phyloP scores from a whole-genome alignment of 1,140 invertebrate genomes.

The Macrobrachium nipponense region DNA sequence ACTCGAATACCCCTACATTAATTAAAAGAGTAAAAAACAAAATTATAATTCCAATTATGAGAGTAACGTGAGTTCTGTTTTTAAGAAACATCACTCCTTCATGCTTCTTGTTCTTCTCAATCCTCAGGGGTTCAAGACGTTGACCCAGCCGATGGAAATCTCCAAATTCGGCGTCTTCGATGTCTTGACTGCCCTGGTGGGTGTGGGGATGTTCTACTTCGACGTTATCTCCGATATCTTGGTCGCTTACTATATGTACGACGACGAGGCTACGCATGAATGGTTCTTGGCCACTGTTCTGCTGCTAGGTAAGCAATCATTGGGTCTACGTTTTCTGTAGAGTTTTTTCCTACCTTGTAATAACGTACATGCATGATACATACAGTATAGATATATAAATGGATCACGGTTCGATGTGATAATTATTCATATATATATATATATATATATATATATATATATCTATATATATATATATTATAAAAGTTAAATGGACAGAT shows the following conservation, averaged over 20 bases:
- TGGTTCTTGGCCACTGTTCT: constrained; percentile 23
- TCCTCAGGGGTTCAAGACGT: constrained; percentile 12
- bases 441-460: too few relatives aligned
- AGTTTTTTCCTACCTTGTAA: too few relatives aligned
- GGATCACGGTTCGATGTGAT: too few relatives aligned
- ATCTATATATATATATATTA: too few relatives aligned
- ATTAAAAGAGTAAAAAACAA: too few relatives aligned
- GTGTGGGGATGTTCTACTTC: constrained; percentile 29
- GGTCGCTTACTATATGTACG: constrained; percentile 25
- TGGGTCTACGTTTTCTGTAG: not conserved
- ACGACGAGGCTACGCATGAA: not conserved
- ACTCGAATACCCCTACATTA: not conserved
- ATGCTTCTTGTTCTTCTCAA: not conserved
- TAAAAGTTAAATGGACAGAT: too few relatives aligned
- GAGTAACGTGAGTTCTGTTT: too few relatives aligned
- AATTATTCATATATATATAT: too few relatives aligned
- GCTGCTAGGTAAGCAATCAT: constrained; percentile 6
- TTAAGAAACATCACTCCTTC: not conserved
- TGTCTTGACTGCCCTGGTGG: constrained; percentile 12
- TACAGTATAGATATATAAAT: too few relatives aligned
- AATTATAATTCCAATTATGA: too few relatives aligned
- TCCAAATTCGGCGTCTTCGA: constrained; percentile 23
- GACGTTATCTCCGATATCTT: constrained; percentile 14
- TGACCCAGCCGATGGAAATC: constrained; percentile 27
- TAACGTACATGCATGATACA: too few relatives aligned